These are phyloP conservation scores for Balaeniceps rex DNA, from an alignment of 2,113 vertebrate species.

Conservation along the genomic window DNA sequence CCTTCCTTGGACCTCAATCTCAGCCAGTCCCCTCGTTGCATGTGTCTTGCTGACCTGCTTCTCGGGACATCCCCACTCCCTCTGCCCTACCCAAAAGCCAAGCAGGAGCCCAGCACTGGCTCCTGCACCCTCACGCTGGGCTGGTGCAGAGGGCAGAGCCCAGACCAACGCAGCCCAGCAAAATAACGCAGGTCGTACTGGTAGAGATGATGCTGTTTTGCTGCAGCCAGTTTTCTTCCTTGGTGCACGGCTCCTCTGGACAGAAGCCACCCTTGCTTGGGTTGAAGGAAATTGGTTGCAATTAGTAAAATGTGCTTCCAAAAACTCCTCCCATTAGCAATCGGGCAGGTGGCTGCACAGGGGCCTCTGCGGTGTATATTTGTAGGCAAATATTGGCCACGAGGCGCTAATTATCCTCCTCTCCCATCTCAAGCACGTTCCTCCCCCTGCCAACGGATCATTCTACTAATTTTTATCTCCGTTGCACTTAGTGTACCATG, in stretches of 20 bases:
- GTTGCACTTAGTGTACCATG: neutral
- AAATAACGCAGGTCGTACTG: fast-evolving
- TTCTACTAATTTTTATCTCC: neutral
- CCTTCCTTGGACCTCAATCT: neutral
- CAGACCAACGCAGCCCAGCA: neutral
- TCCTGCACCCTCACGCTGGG: fast-evolving
- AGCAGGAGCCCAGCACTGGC: neutral
- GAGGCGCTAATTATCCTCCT: neutral
- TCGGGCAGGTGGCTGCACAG: neutral
- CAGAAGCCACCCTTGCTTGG: neutral
- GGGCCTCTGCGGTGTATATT: neutral
- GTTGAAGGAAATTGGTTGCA: neutral
- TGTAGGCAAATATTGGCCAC: neutral
- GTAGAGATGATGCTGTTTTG: neutral
- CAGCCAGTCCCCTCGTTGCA: fast-evolving
- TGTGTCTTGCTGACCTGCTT: neutral
- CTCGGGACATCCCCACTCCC: neutral
- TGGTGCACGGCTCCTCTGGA: neutral
- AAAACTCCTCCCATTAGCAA: neutral
- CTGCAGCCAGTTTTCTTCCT: neutral
- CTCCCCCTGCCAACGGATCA: neutral
- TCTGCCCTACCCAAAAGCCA: neutral
- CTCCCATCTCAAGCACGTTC: neutral
- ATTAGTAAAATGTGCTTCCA: neutral
- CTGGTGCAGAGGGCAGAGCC: neutral